Evolutionary conservation across 2,888 invertebrate genomes (phyloP).

Genomic region (Agrilus cyanescens): DNA sequence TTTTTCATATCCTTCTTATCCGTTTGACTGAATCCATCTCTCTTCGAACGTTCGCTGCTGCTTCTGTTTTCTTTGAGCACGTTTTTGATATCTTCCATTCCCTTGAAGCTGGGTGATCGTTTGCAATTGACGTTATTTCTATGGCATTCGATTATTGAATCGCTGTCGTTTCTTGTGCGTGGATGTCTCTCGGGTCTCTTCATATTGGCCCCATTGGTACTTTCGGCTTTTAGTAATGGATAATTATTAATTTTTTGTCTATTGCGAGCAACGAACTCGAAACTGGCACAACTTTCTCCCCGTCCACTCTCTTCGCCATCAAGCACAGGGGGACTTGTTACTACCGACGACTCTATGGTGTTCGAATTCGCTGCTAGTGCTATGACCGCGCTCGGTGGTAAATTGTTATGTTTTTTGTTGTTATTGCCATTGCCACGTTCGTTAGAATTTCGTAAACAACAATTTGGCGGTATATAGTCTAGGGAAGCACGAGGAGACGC

Average conservation of each 20-base stretch:
- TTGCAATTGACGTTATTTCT: slow-evolving; percentile 32
- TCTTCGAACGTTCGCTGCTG: slow-evolving; percentile 45
- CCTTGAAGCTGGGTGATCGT: slow-evolving; percentile 36
- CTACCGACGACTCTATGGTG: slow-evolving; percentile 36
- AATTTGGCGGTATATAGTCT: slow-evolving; percentile 40
- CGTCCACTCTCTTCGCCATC: slow-evolving; percentile 51
- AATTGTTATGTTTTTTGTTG: slow-evolving; percentile 27
- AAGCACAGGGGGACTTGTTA: slow-evolving; percentile 43
- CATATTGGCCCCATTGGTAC: slow-evolving; percentile 18
- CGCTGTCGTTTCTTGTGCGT: slow-evolving; percentile 30
- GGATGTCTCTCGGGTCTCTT: slow-evolving; percentile 21
- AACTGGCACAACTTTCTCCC: slow-evolving; percentile 52
- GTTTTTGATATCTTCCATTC: slow-evolving; percentile 33
- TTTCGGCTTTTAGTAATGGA: slow-evolving; percentile 28
- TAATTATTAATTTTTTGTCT: slow-evolving; percentile 20
- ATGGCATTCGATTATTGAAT: slow-evolving; percentile 34
- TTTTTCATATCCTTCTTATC: slow-evolving; percentile 49
- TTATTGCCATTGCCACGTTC: slow-evolving; percentile 6
- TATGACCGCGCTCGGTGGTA: slow-evolving; percentile 47
- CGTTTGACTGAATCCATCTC: slow-evolving; percentile 53
- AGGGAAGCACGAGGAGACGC: slow-evolving; percentile 38
- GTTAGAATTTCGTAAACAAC: slow-evolving; percentile 30
- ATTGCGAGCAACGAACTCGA: slow-evolving; percentile 45
- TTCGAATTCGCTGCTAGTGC: slow-evolving; percentile 37
- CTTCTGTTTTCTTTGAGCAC: slow-evolving; percentile 36